Evolutionary conservation across 2,888 invertebrate genomes (phyloP), one percentile per base, ranked within the genome.

Genomic region (Cremastobaeus sp.): DNA sequence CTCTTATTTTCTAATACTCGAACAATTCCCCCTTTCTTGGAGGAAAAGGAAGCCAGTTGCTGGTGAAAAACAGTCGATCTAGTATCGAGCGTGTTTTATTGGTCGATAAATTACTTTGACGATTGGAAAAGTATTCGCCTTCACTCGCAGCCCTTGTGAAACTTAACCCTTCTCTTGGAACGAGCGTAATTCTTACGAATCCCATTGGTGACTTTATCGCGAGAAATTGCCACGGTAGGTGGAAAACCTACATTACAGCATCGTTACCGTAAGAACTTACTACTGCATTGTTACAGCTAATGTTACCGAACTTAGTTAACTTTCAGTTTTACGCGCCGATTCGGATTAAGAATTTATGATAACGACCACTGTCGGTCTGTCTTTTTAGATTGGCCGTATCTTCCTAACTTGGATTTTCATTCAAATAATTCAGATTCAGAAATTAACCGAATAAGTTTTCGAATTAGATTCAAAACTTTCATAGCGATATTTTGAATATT

Each of bases 281-380:
- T 78, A 79, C 79, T 74, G 81, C 83, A 82, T 82, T 85, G 84
- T 86, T 86, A 86, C 86, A 83, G 86, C 85, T 86, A 85, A 87
- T 86, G 85, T 84, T 82, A 81, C 83, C 84, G 78, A 83, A 84
- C 83, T 83, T 83, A 80, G 83, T 82, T 82, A 86, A 86, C 85
- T 87, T 86, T 87, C 85, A 86, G 85, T 85, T 87, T 86, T 87
- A 86, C 85, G 81, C 83, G 80, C 76, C 84, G 83, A 87, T 87
- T 86, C 81, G 86, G 82, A 86, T 87, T 86, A 87, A 86, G 86
- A 86, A 87, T 87, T 87, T 86, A 87, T 80, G 83, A 69, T 86
- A 85, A 87, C 85, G 84, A 74, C 81, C 72, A 55, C 71, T 74
- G 76, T 77, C 65, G 60, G 45, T 76, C 74, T 57, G 57, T 68